These are phyloP conservation scores for Drosophila sechellia DNA, from an alignment of 1,140 invertebrate genomes.

Conservation along the genomic window DNA sequence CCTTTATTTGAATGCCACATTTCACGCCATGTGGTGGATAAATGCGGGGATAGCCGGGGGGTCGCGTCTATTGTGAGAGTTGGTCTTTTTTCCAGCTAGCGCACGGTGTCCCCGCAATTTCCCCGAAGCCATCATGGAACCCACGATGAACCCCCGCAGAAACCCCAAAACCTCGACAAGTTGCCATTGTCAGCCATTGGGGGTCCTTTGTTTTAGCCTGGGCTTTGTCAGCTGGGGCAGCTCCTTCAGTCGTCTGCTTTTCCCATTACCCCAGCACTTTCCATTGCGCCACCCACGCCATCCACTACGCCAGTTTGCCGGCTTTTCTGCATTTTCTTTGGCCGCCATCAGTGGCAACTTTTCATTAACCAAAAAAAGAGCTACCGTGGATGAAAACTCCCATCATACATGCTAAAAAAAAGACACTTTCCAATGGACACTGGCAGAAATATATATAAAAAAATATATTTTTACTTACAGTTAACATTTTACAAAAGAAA, in stretches of 20 bases:
- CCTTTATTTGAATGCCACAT: conserved; percentile 74
- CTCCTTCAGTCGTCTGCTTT: conserved; percentile 21
- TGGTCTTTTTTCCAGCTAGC: conserved; percentile 32
- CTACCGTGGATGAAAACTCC: conserved; percentile 4
- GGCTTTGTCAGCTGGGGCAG: conserved; percentile 54
- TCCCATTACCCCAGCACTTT: neutral
- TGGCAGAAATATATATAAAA: neutral
- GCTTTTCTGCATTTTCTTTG: conserved; percentile 36
- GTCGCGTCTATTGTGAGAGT: conserved; percentile 38
- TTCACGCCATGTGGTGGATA: conserved; percentile 31
- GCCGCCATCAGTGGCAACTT: conserved; percentile 63
- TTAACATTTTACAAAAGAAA: too few species aligned
- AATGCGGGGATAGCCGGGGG: neutral
- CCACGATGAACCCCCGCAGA: neutral
- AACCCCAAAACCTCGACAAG: conserved; percentile 14
- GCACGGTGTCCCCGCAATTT: conserved; percentile 16
- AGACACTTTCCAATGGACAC: conserved; percentile 4
- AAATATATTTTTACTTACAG: neutral
- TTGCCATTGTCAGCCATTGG: conserved; percentile 54
- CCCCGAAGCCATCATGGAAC: neutral
- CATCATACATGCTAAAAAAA: conserved; percentile 16
- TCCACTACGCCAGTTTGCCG: conserved; percentile 5
- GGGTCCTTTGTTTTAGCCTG: conserved; percentile 41
- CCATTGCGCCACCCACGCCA: neutral
- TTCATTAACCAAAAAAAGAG: conserved; percentile 62